Evolutionary conservation across 2,888 invertebrate species (phyloP).

Genomic region (Agriopis leucophaearia): DNA sequence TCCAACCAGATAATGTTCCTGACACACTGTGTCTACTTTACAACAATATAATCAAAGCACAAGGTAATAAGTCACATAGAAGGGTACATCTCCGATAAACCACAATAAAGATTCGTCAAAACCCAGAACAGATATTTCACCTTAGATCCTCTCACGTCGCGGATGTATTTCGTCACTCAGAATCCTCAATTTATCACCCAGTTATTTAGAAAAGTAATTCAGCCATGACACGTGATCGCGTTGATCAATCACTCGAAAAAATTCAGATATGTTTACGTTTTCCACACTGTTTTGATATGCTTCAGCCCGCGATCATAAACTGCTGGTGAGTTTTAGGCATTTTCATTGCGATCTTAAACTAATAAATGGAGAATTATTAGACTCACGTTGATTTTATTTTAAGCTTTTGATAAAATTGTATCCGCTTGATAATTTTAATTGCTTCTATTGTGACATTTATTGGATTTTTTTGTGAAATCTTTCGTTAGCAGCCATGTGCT

Average conservation of each 20-base stretch:
- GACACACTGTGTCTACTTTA: conserved; percentile 3
- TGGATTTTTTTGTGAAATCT: neutral
- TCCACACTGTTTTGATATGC: conserved; percentile 65
- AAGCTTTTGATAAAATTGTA: conserved; percentile 37
- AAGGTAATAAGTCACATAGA: conserved; percentile 13
- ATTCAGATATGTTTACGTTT: conserved; percentile 61
- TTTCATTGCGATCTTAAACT: conserved; percentile 64
- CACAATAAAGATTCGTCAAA: conserved; percentile 3
- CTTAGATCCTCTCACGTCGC: conserved; percentile 30
- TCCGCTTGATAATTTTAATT: conserved; percentile 10
- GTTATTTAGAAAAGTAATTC: conserved; percentile 35
- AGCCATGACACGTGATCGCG: conserved; percentile 31
- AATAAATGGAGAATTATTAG: conserved; percentile 61
- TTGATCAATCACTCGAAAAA: conserved; percentile 50
- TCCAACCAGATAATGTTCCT: conserved; percentile 1
- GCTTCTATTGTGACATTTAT: conserved; percentile 8
- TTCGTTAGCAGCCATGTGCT: conserved; percentile 1
- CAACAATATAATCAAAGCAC: neutral
- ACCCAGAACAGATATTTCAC: conserved; percentile 31
- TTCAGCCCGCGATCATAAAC: conserved; percentile 58
- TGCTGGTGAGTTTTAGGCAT: conserved; percentile 56
- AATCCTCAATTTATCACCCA: conserved; percentile 29
- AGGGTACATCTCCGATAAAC: neutral
- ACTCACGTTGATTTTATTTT: conserved; percentile 44
- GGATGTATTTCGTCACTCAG: conserved; percentile 29